Percentiles rank a stretch among this genome's conserved stretches.
Evolutionary conservation across 1,140 invertebrate species (phyloP).

Genomic region (Pygmarrhopalites habei): DNA sequence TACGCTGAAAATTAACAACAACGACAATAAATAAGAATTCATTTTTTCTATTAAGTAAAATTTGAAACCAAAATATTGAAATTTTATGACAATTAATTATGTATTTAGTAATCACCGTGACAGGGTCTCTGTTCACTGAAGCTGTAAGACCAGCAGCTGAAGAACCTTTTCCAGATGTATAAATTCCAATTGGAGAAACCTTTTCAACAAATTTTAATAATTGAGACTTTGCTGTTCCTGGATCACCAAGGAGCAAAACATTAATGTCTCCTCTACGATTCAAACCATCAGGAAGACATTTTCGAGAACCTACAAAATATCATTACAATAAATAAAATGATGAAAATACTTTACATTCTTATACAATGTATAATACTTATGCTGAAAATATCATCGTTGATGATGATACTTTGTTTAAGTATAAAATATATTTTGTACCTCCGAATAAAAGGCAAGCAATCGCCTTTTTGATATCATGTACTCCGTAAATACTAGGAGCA

Average conservation of each 20-base stretch:
- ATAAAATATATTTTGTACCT: slow-evolving; percentile 47
- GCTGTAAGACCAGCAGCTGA: slow-evolving; percentile 98
- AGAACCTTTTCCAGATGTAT: slow-evolving; percentile 98
- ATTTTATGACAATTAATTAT: too few relatives aligned
- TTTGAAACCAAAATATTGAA: too few relatives aligned
- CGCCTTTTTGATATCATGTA: slow-evolving; percentile 92
- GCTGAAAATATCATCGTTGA: too few relatives aligned
- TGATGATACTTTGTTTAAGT: background rate
- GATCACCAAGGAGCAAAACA: slow-evolving; percentile 90
- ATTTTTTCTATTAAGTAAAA: too few relatives aligned
- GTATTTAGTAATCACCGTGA: slow-evolving; percentile 66
- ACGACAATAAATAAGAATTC: too few relatives aligned
- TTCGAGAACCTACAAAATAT: slow-evolving; percentile 57
- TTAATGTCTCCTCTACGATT: slow-evolving; percentile 96
- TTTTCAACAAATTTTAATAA: slow-evolving; percentile 95
- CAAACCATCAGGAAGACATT: slow-evolving; percentile 88
- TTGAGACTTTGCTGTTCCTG: slow-evolving; percentile 98
- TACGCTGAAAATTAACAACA: slow-evolving; percentile 60
- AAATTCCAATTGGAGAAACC: slow-evolving; percentile 91
- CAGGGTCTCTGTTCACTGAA: slow-evolving; percentile 89
- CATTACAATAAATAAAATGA: background rate
- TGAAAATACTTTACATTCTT: background rate
- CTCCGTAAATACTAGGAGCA: slow-evolving; percentile 95
- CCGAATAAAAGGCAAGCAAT: slow-evolving; percentile 94
- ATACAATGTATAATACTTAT: too few relatives aligned